Evolutionary conservation across 2,113 vertebrate species (phyloP), one percentile per base, ranked within the genome.

Genomic region (Lutjanus erythropterus): DNA sequence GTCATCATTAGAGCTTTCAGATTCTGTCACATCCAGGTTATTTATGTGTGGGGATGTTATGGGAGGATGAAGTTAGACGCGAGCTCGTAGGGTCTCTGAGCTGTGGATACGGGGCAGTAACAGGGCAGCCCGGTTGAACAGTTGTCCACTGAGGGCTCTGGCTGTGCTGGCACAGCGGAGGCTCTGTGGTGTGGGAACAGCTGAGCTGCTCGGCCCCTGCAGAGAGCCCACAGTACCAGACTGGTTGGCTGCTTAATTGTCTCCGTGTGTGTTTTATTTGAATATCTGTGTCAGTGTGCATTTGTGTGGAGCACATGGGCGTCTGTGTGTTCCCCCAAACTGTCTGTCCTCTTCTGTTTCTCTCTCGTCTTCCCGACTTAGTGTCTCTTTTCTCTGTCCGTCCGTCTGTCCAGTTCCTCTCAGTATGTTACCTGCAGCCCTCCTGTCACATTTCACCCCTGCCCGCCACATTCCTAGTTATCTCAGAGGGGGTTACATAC

Each of bases 381-480:
- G 3, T 18, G 39, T 75, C 33, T 56, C 50, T 10, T 37, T 19
- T 33, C 25, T 33, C 9, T 7, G 10, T 73, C 33, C n/a, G 12
- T 65, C 64, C 15, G 23, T 66, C 35, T 0, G 55, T 87, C 50
- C 62, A n/a, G 87, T 70, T 88, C 81, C 76, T 79, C 58, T 71
- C 85, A 55, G 81, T 84, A 81, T 91, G 88, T 84, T 93, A 95
- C 91, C 94, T 95, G 87, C 93, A 94, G 91, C 86, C 86, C 86
- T 88, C 84, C 80, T 93, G 95, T 94, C 94, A 95, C 91, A 94
- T 95, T 95, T 94, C 92, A 93, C 93, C 84, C 90, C 86, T 89
- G 78, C 81, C 71, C 75, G 94, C 91, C 83, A 95, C 94, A 95
- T 95, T 95, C 94, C 92, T 87, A 10, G 71, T 92, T 81, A 78